Evolutionary conservation across 1,140 invertebrate species (phyloP), one percentile per base, ranked within the genome.

Genomic region (Leptinotarsa defecta): DNA sequence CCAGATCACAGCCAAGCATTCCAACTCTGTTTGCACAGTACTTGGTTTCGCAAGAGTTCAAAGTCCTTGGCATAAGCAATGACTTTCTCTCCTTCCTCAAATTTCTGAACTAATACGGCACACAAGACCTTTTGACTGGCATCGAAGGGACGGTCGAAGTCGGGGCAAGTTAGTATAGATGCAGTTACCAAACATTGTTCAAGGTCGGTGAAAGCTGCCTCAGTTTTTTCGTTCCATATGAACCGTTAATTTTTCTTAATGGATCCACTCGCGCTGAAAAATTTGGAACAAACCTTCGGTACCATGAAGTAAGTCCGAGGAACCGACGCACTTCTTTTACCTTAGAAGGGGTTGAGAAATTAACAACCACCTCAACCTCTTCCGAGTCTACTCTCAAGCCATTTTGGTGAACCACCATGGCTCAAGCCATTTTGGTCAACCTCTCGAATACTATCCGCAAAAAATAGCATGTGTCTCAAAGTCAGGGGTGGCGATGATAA

Each of bases 1-100:
- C 76, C 79, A 83, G 1, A 89, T 63, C 6, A 89, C 81, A 0
- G 85, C 86, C 20, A 89, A 76, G 63, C 83, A 85, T 84, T 90
- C 88, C 71, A 82, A 78, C 78, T 90, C 87, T 1, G 84, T 87
- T 5, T n/a, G 81, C 80, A 1, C 76, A 78, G 74, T 86, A 89
- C 34, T 87, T 86, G 69, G 64, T 78, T 81, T 89, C 87, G 13
- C 78, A 62, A 15, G 71, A 69, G 22, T 61, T 77, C 8, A 89
- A 73, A 6, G 76, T 73, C 15, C 86, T 62, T 86, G 13, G 83
- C 82, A 80, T 86, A 73, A 15, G 49, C 69, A n/a, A 71, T 71
- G 1, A 48, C 24, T 19, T 71, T 34, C 4, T 71, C 84, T 49
- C 73, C 64, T 22, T 48, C 69, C 52, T 84, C 80, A 22, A 64